Evolutionary conservation across 2,888 invertebrate genomes (phyloP).

Genomic region (Caenorhabditis sp.): DNA sequence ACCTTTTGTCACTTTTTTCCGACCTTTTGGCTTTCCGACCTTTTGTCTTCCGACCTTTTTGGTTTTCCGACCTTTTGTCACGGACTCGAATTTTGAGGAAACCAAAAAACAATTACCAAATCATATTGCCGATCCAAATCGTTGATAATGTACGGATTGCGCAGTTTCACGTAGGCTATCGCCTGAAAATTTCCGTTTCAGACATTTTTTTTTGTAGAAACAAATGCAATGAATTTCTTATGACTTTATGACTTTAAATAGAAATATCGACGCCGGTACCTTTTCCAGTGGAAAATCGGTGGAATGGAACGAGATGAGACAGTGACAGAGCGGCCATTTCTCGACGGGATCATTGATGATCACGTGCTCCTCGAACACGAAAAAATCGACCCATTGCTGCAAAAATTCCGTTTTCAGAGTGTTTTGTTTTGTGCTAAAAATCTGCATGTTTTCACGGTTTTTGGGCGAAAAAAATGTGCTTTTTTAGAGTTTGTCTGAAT

Average conservation of each 20-base stretch:
- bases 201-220: background rate
- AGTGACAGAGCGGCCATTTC: slow-evolving; percentile 97
- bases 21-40: too few relatives aligned
- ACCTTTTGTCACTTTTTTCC: too few relatives aligned
- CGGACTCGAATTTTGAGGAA: too few relatives aligned
- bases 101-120: slow-evolving; percentile 83
- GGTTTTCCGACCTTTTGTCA: too few relatives aligned
- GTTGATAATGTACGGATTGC: slow-evolving; percentile 96
- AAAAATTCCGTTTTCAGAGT: too few relatives aligned
- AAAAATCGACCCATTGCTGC: slow-evolving; percentile 79
- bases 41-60: too few relatives aligned
- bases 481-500: too few relatives aligned
- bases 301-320: slow-evolving; percentile 87
- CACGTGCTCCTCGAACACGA: slow-evolving; percentile 95
- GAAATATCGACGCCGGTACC: too few relatives aligned
- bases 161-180: slow-evolving; percentile 92
- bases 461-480: too few relatives aligned
- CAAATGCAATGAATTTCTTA: background rate
- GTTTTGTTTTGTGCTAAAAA: too few relatives aligned
- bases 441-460: too few relatives aligned
- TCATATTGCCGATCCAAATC: slow-evolving; percentile 98
- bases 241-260: too few relatives aligned
- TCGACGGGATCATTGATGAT: slow-evolving; percentile 96
- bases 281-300: slow-evolving; percentile 90
- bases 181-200: slow-evolving; percentile 82